Evolutionary conservation across 30 jellyfish, hydroid and myxozoan genomes (phyloP), one percentile per base, ranked within the genome.

Genomic region (Morbakka virulenta): DNA sequence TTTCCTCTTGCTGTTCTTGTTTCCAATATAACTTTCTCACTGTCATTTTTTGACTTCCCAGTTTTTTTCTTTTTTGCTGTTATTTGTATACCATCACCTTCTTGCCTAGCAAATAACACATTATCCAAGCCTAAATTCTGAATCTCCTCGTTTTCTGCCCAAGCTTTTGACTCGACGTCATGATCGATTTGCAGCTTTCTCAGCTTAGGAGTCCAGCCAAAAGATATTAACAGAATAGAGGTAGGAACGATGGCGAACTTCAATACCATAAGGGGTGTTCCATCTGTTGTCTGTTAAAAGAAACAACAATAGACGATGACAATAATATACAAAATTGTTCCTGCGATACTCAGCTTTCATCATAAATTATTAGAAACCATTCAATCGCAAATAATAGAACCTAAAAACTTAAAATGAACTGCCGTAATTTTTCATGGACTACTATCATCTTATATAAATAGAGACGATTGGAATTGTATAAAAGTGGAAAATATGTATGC

Each of bases 131-230:
- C n/a, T n/a, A n/a, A n/a, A n/a, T n/a, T n/a, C n/a, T n/a, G n/a
- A n/a, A n/a, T n/a, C n/a, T n/a, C n/a, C n/a, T n/a, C n/a, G n/a
- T n/a, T n/a, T n/a, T n/a, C n/a, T n/a, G n/a, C n/a, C n/a, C n/a
- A n/a, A n/a, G n/a, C n/a, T n/a, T n/a, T n/a, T n/a, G n/a, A n/a
- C 24, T 64, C 97, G 2, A 89, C 77, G 67, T 89, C 97, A 36
- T 89, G 97, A 26, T 83, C 97, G 64, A 76, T 82, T 64, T 89
- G 97, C 3, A 84, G 49, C 36, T 89, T 89, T 22, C 88, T 79
- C 1, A 89, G 36, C 67, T 89, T 89, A 1, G 97, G 97, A 83
- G 95, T 74, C 97, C 97, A 89, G 24, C 94, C 95, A 35, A 84
- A 48, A 27, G 96, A 75, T 1, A 89, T 33, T 31, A 89, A 77